Evolutionary conservation across 1,140 invertebrate species (phyloP).

Genomic region (Euwallacea fornicatus): DNA sequence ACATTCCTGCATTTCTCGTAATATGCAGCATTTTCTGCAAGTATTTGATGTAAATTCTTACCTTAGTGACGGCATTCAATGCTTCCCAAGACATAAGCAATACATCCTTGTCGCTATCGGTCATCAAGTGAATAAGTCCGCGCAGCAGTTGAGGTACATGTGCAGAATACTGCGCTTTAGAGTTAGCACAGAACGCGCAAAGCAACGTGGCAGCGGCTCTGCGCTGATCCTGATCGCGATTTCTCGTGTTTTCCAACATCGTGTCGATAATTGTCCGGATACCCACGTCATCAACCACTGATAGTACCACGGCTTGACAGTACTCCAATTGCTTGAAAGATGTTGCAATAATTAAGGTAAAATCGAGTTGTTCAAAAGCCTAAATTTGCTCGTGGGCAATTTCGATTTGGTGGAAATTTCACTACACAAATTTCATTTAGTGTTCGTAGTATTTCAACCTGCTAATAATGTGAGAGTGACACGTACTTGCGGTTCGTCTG

Average conservation of each 20-base stretch:
- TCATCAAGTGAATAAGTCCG: slow-evolving; percentile 84
- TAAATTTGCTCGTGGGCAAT: no score
- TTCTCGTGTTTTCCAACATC: slow-evolving; percentile 77
- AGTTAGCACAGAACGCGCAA: slow-evolving; percentile 86
- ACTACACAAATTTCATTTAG: no score
- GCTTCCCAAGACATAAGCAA: slow-evolving; percentile 88
- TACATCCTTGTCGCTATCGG: slow-evolving; percentile 77
- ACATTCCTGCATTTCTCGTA: no score
- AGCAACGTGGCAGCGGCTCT: slow-evolving; percentile 84
- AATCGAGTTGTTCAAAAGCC: no score
- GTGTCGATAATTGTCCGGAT: slow-evolving; percentile 88
- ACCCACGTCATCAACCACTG: slow-evolving; percentile 84
- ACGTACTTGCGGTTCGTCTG: slow-evolving; percentile 67
- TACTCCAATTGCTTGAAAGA: slow-evolving; percentile 76
- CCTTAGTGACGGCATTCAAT: slow-evolving; percentile 86
- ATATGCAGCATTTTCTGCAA: no score
- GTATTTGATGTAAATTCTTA: slow-evolving; percentile 41
- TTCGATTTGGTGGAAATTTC: no score
- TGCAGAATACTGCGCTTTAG: slow-evolving; percentile 81
- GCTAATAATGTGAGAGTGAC: not conserved
- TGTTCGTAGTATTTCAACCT: no score
- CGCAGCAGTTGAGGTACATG: slow-evolving; percentile 87
- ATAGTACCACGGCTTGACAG: slow-evolving; percentile 90
- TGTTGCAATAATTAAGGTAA: no score
- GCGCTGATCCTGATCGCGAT: slow-evolving; percentile 64